Conservation (phyloP, 2,888 invertebrate genomes). For the Hetaerina titia region DNA sequence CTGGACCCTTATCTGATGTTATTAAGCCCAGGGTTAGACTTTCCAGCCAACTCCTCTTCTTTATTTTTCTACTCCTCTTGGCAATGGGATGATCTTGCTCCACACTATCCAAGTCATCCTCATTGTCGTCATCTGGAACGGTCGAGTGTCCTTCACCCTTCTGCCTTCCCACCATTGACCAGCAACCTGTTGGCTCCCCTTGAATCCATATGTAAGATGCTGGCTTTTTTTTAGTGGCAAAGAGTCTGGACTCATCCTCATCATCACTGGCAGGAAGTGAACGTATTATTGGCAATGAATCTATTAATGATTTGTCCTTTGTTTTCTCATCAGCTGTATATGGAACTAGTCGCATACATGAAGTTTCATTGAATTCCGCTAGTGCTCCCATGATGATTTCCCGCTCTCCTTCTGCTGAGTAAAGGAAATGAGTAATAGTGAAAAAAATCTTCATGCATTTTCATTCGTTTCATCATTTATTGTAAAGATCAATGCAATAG, state of each 20-base stretch:
- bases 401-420: constrained; percentile 77
- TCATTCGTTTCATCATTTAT: too few relatives aligned
- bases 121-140: background rate
- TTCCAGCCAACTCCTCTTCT: constrained; percentile 22
- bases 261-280: background rate
- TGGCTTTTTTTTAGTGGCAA: constrained; percentile 18
- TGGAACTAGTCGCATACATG: constrained; percentile 83
- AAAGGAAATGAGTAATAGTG: constrained; percentile 26
- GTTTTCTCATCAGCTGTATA: constrained; percentile 79
- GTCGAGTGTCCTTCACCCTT: background rate
- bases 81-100: background rate
- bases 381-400: constrained; percentile 80
- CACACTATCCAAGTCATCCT: constrained; percentile 23
- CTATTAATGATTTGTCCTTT: constrained; percentile 1
- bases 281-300: background rate
- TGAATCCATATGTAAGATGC: constrained; percentile 79
- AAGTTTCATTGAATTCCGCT: constrained; percentile 81
- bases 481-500: background rate
- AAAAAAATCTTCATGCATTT: background rate
- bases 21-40: constrained; percentile 20
- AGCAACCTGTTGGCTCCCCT: constrained; percentile 80
- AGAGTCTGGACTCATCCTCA: constrained; percentile 21
- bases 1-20: constrained; percentile 1
- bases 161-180: constrained; percentile 83
- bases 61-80: constrained; percentile 16